Evolutionary conservation across 1,140 invertebrate species (phyloP).

Genomic region (Dysdera silvatica): DNA sequence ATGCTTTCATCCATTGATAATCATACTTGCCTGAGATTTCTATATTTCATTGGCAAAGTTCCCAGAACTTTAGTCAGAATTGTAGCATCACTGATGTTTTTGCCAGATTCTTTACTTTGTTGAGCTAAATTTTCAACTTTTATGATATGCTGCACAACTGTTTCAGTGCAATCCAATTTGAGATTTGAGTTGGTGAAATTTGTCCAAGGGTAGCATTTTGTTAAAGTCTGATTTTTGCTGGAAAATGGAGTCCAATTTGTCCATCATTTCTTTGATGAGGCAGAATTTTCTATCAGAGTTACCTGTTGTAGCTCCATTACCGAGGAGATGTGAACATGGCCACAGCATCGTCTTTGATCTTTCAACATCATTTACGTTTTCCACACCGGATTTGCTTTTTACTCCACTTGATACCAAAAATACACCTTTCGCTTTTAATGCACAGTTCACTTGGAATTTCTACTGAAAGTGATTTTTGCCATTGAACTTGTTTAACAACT

Average conservation of each 20-base stretch:
- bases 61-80: constrained; percentile 2
- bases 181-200: constrained; percentile 6
- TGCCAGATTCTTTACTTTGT: not conserved
- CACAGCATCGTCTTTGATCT: not conserved
- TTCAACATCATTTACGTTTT: not conserved
- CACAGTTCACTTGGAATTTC: constrained; percentile 5
- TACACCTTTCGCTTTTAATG: constrained; percentile 8
- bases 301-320: not conserved
- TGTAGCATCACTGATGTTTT: not conserved
- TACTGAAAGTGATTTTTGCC: not conserved
- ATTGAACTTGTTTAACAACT: not conserved
- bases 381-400: not conserved
- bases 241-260: not conserved
- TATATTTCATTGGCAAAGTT: not conserved
- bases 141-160: not conserved
- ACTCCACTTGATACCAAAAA: not conserved
- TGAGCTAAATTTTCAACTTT: not conserved
- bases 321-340: not conserved
- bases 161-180: not conserved
- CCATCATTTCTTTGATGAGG: not conserved
- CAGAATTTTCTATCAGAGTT: not conserved
- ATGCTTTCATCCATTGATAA: not conserved
- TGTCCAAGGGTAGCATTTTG: constrained; percentile 3
- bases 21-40: constrained; percentile 6
- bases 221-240: constrained; percentile 1